Evolutionary conservation across 1,140 invertebrate genomes (phyloP).

Genomic region (Caenorhabditis remanei): DNA sequence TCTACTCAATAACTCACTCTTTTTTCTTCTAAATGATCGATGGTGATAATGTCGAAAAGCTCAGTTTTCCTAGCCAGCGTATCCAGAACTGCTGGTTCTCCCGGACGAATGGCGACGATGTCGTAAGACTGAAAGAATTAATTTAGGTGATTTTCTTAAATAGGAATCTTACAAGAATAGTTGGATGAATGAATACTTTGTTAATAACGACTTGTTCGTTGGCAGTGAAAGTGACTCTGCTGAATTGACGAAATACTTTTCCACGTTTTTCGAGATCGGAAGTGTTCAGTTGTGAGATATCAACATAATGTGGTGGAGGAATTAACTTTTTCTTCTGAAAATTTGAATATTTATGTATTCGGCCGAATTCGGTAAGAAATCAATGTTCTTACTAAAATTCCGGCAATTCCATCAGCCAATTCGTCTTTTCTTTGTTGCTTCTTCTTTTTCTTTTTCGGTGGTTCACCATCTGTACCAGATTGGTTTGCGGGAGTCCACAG

Average conservation of each 20-base stretch:
- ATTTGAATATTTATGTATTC: background rate
- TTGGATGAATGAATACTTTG: conserved; percentile 71
- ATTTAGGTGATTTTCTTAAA: background rate
- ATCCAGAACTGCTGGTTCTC: conserved; percentile 71
- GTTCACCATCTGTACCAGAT: conserved; percentile 58
- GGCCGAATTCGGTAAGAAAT: background rate
- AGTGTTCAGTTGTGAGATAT: conserved; percentile 70
- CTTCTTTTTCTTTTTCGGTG: conserved; percentile 73
- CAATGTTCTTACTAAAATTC: conserved; percentile 18
- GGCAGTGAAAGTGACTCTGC: conserved; percentile 73
- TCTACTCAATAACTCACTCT: background rate
- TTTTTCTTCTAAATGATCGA: conserved; percentile 24
- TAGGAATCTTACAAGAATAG: conserved; percentile 30
- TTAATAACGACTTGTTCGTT: conserved; percentile 70
- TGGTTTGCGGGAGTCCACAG: conserved; percentile 55
- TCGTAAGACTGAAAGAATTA: conserved; percentile 67
- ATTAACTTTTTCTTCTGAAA: conserved; percentile 63
- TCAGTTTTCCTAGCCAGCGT: conserved; percentile 72
- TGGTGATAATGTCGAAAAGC: conserved; percentile 68
- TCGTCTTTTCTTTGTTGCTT: conserved; percentile 65
- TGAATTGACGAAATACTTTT: conserved; percentile 72
- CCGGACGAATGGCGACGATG: conserved; percentile 72
- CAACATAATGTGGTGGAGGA: conserved; percentile 74
- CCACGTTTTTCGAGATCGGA: conserved; percentile 68
- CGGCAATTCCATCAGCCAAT: conserved; percentile 45